Base-by-base conservation (phyloP, 2,888 invertebrate species). In the Microctonus aethiopoides region DNA sequence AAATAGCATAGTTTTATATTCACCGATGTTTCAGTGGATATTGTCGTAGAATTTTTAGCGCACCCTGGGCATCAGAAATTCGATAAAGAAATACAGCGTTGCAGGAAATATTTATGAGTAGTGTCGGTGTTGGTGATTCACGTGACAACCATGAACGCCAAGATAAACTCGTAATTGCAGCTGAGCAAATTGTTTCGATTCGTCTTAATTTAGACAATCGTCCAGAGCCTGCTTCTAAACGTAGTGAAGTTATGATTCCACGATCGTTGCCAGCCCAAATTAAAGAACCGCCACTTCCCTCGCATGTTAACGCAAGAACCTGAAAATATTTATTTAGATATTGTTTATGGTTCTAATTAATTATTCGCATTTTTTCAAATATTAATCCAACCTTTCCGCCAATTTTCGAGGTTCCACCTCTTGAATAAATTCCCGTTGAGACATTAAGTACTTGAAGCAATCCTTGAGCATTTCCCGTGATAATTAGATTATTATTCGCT, bases 251-350 rank as follows among this genome's bases (percentile, higher is more conserved):
- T 74, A 94, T 91, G 75, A 89, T 87, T 20, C 94, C 94, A 89
- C 89, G 91, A 80, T 94, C 93, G 85, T 94, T 94, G 61, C 93
- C 94, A 51, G 93, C 92, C 95, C 95, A 96, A 76, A 95, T 89
- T 81, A 94, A 67, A 4, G 80, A 81, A 29, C 86, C 90, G 76
- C 91, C 89, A 80, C 91, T 92, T 24, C 93, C 91, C 83, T 95
- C 95, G 82, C 94, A 94, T 0, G 93, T 91, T 77, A 95, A 87
- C 9, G 93, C 90, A 77, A 92, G 86, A 41, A 95, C 79, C 86
- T 86, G 59, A 36, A 26, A 64, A 26, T 51, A 57, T 52, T 36
- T 57, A 63, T 11, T 62, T 65, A 72, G 64, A 67, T 46, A 67
- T 70, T 3, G 32, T 29, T 32, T 11, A 63, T 29, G 63, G 7